Evolutionary conservation across 2,113 vertebrate genomes (phyloP), one percentile per base, ranked within the genome.

Genomic region (Sialia sialis): DNA sequence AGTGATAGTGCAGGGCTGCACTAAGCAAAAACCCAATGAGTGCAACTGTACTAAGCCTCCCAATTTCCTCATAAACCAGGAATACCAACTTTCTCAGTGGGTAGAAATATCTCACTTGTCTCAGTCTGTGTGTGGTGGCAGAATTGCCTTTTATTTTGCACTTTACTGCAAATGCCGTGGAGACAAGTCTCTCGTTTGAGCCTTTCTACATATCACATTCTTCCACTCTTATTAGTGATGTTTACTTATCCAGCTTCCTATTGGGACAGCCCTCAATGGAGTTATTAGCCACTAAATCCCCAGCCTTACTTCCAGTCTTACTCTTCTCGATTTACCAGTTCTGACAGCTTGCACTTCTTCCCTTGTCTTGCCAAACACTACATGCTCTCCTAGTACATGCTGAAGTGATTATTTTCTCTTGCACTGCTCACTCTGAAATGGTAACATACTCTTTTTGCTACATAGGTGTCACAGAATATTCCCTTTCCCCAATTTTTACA

Each of bases 281-380:
- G 23, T 30, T 69, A 79, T 30, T 64, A 89, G 41, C 54, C 52
- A 85, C 62, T 87, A 87, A 84, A 84, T 79, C 81, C 58, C 67
- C 92, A 34, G 58, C 59, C 62, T 92, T 56, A 49, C 29, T 87
- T 89, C 77, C 27, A 73, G 55, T 66, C 66, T 82, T 64, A 89
- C 16, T 70, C 74, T 84, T 84, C 91, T 76, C 56, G 84, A 82
- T 82, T 82, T 89, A 94, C 67, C 36, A 91, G 77, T 68, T 87
- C 56, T 64, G 66, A 76, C 41, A 83, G 56, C 36, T 87, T 77
- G 25, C 9, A 10, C 46, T 38, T 84, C 76, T 91, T 67, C n/a
- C 27, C 39, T 70, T 27, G 7, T 51, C 52, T 70, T 78, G 66
- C 56, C 60, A 95, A 84, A 74, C n/a, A 48, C 51, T 13, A 3